A percentile compares a stretch with the other conserved stretches of the same genome.
These are phyloP conservation scores for Taenioides sp. DNA, from an alignment of 2,797 vertebrate genomes.

Conservation along the genomic window DNA sequence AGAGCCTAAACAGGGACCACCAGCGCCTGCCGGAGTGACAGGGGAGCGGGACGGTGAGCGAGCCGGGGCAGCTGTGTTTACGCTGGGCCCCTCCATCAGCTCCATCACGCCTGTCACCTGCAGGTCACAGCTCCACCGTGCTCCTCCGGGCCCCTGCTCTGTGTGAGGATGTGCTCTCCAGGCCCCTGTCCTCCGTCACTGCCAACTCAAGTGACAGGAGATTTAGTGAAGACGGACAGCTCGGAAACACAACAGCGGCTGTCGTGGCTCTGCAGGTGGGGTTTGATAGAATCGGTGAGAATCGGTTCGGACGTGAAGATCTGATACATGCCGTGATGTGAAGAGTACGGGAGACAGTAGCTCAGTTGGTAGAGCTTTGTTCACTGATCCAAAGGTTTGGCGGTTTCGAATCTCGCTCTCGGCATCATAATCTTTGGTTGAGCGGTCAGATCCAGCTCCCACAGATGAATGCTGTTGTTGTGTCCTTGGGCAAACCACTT, in stretches of 20 bases:
- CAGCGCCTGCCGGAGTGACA: not conserved
- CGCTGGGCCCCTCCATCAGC: not conserved
- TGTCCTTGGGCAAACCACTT: too few species aligned
- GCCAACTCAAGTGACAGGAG: not conserved
- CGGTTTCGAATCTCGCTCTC: too few species aligned
- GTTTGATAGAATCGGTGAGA: not conserved
- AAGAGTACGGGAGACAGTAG: too few species aligned
- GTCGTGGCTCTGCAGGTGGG: not conserved
- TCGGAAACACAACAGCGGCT: not conserved
- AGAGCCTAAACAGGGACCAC: not conserved
- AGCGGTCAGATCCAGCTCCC: too few species aligned
- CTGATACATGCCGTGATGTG: not conserved
- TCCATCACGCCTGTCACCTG: conserved; percentile 10
- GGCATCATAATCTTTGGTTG: too few species aligned
- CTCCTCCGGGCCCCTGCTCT: not conserved
- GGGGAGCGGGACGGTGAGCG: not conserved
- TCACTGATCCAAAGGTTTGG: too few species aligned
- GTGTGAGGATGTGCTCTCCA: not conserved
- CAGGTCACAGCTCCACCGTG: not conserved
- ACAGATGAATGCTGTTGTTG: too few species aligned
- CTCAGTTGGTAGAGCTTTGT: too few species aligned
- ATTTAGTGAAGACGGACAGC: conserved; percentile 1
- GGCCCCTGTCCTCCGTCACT: conserved; percentile 5
- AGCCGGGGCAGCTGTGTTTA: conserved; percentile 8
- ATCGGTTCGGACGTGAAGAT: not conserved